Evolutionary conservation across 1,140 invertebrate species (phyloP), one percentile per base, ranked within the genome.

Genomic region (Brachystomella parvula): DNA sequence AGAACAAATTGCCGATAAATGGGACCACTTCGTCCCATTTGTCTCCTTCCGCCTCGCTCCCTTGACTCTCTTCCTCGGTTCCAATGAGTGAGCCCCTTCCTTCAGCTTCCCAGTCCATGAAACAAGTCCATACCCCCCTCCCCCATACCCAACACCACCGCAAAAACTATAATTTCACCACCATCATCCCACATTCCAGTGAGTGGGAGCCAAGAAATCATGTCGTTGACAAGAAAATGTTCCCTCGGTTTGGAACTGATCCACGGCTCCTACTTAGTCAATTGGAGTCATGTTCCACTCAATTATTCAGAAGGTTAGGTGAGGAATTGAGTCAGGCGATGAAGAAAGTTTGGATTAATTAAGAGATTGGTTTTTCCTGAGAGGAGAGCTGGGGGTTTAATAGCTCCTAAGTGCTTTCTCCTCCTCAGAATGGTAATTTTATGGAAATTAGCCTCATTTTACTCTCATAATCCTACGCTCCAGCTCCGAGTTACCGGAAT

Each of bases 11-110:
- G 15, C 49, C 49, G 15, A 26, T 53, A 53, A 59, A 59, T 31
- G 57, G 49, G 15, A 26, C 30, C 47, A 29, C 29, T 39, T n/a
- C 44, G 26, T 47, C 33, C 60, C 53, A 56, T 53, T 53, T 66
- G 58, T 61, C 32, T 62, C 33, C 47, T 35, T 21, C 61, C 44
- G 35, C 47, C 32, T 35, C 6, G 17, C 35, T 19, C 47, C 47
- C 30, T 29, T 12, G 3, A 35, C n/a, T 24, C 2, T 61, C 49
- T 19, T 53, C 24, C 24, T 6, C 49, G 62, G 62, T 47, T 53
- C 35, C 47, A 28, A 31, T 31, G 47, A 21, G 47, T 64, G 2
- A 26, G 24, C 9, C 35, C 6, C 6, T 19, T 6, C 6, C 35
- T 9, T 39, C 19, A 19, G 19, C 6, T 19, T 39, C 35, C 35